Evolutionary conservation across 2,113 vertebrate species (phyloP).

Genomic region (Heteronetta atricapilla): DNA sequence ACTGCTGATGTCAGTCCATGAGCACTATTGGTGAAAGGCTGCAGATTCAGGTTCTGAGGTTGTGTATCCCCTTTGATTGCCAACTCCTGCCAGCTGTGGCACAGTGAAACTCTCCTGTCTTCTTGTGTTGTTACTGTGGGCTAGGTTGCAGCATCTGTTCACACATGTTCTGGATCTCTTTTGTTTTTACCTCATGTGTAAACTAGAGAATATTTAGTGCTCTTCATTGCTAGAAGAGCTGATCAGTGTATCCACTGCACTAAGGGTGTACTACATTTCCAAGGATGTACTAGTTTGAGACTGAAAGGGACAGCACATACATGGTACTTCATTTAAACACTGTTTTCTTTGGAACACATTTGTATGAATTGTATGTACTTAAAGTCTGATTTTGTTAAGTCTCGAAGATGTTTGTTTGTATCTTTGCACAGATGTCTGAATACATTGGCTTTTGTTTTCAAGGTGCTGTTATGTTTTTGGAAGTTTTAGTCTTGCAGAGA

Average conservation of each 20-base stretch:
- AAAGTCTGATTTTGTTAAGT: not conserved
- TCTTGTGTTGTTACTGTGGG: fast-evolving
- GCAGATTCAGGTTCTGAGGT: not conserved
- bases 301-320: not conserved
- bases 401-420: not conserved
- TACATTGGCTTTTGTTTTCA: not conserved
- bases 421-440: not conserved
- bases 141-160: not conserved
- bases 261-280: not conserved
- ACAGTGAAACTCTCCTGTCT: fast-evolving
- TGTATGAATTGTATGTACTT: not conserved
- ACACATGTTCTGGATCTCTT: not conserved
- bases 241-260: not conserved
- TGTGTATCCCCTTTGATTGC: not conserved
- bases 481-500: slow-evolving; percentile 1
- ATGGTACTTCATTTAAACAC: not conserved
- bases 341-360: not conserved
- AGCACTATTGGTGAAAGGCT: fast-evolving
- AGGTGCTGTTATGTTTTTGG: not conserved
- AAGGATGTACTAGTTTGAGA: not conserved
- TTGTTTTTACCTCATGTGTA: fast-evolving
- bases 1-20: fast-evolving
- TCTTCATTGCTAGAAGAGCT: not conserved
- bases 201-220: not conserved
- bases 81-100: not conserved